Evolutionary conservation across 2,888 invertebrate species (phyloP).

Genomic region (Hemaris fuciformis): DNA sequence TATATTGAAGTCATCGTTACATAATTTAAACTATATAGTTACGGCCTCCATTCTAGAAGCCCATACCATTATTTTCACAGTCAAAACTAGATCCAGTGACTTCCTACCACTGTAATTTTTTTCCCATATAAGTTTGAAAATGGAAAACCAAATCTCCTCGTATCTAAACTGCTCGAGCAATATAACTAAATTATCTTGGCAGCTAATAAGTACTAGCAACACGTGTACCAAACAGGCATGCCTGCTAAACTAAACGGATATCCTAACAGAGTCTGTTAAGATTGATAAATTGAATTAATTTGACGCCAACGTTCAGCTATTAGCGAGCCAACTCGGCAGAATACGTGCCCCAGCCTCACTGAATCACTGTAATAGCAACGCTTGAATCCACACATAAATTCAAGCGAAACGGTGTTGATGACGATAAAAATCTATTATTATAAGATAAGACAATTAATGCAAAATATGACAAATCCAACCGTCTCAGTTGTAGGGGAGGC

Average conservation of each 20-base stretch:
- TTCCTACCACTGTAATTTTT: too few relatives aligned
- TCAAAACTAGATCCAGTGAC: too few relatives aligned
- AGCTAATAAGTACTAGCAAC: background rate
- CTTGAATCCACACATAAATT: background rate
- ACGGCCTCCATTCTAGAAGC: too few relatives aligned
- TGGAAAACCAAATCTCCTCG: background rate
- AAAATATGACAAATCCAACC: too few relatives aligned
- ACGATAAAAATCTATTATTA: background rate
- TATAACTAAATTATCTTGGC: background rate
- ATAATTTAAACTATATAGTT: too few relatives aligned
- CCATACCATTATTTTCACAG: too few relatives aligned
- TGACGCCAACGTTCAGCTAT: background rate
- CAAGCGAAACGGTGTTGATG: background rate
- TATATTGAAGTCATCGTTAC: too few relatives aligned
- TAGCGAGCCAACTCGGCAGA: background rate
- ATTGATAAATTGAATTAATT: conserved; percentile 4
- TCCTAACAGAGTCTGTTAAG: background rate
- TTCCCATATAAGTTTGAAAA: background rate
- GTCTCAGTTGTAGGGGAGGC: too few relatives aligned
- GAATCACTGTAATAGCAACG: background rate
- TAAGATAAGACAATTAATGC: too few relatives aligned
- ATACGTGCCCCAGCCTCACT: background rate
- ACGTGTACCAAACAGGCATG: background rate
- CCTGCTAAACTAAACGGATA: background rate
- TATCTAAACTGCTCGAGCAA: too few relatives aligned